Conservation (phyloP, 2,888 invertebrate species). For the Xestia ashworthii region DNA sequence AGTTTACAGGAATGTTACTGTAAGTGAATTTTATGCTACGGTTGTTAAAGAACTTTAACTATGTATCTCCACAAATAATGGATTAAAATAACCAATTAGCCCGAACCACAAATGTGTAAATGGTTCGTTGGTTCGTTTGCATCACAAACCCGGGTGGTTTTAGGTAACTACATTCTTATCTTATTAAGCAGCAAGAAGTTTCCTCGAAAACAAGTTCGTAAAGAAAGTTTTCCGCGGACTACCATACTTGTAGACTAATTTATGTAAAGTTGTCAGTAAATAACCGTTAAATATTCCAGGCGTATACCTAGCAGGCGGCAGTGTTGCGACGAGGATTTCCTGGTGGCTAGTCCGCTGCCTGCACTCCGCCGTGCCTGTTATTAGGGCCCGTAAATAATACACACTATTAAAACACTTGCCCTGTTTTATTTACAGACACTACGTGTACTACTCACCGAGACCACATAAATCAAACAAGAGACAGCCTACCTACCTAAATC, state of each 20-base stretch:
- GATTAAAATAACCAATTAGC: not conserved
- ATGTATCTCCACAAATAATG: not conserved
- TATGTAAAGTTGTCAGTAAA: constrained; percentile 75
- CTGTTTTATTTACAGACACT: constrained; percentile 85
- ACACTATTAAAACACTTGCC: constrained; percentile 82
- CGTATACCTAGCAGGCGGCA: constrained; percentile 76
- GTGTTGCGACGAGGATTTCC: constrained; percentile 65
- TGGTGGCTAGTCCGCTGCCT: constrained; percentile 64
- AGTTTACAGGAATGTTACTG: not conserved
- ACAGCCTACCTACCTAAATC: constrained; percentile 54
- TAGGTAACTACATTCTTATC: not conserved
- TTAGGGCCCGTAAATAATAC: constrained; percentile 88
- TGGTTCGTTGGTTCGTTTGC: not conserved
- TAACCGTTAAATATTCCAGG: constrained; percentile 84
- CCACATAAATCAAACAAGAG: constrained; percentile 72
- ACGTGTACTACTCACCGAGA: constrained; percentile 77
- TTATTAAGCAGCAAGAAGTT: constrained; percentile 20
- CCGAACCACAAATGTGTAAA: not conserved
- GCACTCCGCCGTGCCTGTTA: constrained; percentile 75
- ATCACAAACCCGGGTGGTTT: not conserved
- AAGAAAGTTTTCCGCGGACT: constrained; percentile 51
- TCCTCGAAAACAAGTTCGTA: constrained; percentile 21
- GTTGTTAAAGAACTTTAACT: not conserved
- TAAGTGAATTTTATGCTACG: not conserved
- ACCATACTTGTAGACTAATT: constrained; percentile 62